Evolutionary conservation across 2,888 invertebrate genomes (phyloP).

Genomic region (Netelia melanura): DNA sequence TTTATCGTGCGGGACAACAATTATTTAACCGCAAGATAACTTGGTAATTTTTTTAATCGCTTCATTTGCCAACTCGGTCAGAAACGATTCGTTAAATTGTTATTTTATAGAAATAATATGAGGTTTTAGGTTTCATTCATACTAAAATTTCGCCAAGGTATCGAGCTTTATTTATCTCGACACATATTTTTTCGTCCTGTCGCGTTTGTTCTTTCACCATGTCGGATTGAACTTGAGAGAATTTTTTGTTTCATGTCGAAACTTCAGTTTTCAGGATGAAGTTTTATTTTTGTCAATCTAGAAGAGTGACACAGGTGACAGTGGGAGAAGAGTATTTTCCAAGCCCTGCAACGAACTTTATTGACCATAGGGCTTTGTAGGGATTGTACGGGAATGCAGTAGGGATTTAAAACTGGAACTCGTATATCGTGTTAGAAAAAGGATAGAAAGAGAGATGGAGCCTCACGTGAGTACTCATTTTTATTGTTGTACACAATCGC

Average conservation of each 20-base stretch:
- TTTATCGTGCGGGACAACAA: too few species aligned
- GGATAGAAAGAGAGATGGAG: neutral
- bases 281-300: neutral
- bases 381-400: neutral
- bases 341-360: neutral
- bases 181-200: neutral
- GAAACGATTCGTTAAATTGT: too few species aligned
- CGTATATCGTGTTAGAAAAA: neutral
- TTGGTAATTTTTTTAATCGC: too few species aligned
- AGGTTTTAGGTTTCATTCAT: too few species aligned
- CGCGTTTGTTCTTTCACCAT: too few species aligned
- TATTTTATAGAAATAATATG: too few species aligned
- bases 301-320: conserved; percentile 1
- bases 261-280: neutral
- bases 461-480: conserved; percentile 24
- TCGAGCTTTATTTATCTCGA: too few species aligned
- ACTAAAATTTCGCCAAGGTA: too few species aligned
- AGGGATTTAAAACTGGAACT: conserved; percentile 15
- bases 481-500: conserved; percentile 14
- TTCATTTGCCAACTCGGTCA: too few species aligned
- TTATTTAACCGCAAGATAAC: too few species aligned
- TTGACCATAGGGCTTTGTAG: neutral
- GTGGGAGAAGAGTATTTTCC: neutral
- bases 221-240: too few species aligned
- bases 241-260: neutral